These are phyloP conservation scores for Stenoptilia bipunctidactyla DNA, from an alignment of 2,888 invertebrate genomes.

Conservation along the genomic window DNA sequence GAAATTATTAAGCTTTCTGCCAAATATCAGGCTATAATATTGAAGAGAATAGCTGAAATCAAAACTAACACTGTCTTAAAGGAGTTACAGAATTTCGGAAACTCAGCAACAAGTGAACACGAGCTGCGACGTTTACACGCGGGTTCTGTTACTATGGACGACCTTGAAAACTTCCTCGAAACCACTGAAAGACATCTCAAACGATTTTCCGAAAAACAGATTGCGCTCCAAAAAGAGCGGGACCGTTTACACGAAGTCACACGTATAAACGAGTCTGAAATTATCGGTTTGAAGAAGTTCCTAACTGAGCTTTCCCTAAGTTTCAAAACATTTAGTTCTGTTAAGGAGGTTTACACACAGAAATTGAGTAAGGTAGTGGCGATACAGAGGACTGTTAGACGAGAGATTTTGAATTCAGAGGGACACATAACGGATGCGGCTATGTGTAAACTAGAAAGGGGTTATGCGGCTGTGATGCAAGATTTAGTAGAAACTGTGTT, in stretches of 20 bases:
- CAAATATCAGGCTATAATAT: slow-evolving; percentile 57
- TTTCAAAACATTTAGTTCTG: slow-evolving; percentile 45
- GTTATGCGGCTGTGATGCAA: slow-evolving; percentile 50
- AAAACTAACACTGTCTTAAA: slow-evolving; percentile 52
- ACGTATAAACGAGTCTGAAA: slow-evolving; percentile 52
- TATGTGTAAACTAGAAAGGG: slow-evolving; percentile 46
- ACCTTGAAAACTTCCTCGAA: slow-evolving; percentile 56
- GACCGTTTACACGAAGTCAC: slow-evolving; percentile 49
- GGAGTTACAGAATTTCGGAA: slow-evolving; percentile 54
- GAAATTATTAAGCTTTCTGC: slow-evolving; percentile 61
- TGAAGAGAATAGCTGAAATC: slow-evolving; percentile 54
- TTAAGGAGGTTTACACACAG: slow-evolving; percentile 49
- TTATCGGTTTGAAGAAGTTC: slow-evolving; percentile 50
- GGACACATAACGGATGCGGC: slow-evolving; percentile 31
- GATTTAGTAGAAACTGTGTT: slow-evolving; percentile 47
- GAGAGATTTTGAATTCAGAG: slow-evolving; percentile 47
- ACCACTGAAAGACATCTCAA: slow-evolving; percentile 52
- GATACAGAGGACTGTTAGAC: slow-evolving; percentile 46
- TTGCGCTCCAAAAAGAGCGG: slow-evolving; percentile 44
- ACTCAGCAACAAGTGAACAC: slow-evolving; percentile 33
- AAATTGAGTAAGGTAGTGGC: slow-evolving; percentile 46
- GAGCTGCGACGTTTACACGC: slow-evolving; percentile 41
- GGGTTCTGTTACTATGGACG: slow-evolving; percentile 54
- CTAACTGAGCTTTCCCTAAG: slow-evolving; percentile 47
- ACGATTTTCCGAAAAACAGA: slow-evolving; percentile 48